phyloP scores from a whole-genome alignment of 2,888 invertebrate genomes.

The Oscheius onirici region DNA sequence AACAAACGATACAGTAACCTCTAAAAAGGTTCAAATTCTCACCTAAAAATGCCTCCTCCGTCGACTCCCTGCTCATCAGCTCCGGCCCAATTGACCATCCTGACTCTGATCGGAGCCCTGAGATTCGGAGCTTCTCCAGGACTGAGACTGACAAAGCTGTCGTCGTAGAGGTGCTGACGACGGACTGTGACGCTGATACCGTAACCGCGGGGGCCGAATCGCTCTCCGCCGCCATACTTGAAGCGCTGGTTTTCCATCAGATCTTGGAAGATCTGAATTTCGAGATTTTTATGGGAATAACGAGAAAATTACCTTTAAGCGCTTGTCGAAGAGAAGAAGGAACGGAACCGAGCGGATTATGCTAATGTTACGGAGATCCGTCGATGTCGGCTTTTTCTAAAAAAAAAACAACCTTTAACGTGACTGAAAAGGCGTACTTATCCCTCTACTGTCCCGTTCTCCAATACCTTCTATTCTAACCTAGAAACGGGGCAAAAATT shows the following conservation, averaged over 20 bases:
- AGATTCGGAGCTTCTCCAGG: conserved; percentile 82
- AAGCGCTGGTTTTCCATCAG: conserved; percentile 77
- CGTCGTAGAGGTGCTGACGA: conserved; percentile 94
- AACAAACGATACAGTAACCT: too few relatives aligned
- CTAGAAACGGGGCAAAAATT: too few relatives aligned
- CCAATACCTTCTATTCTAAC: too few relatives aligned
- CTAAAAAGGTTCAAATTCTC: too few relatives aligned
- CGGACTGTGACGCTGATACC: conserved; percentile 63
- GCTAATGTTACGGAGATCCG: conserved; percentile 83
- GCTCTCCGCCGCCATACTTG: conserved; percentile 75
- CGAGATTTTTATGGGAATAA: not conserved
- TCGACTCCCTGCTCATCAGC: conserved; percentile 95
- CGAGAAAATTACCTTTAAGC: conserved; percentile 75
- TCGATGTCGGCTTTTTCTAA: conserved; percentile 75
- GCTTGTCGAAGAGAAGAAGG: conserved; percentile 88
- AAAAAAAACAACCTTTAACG: too few relatives aligned
- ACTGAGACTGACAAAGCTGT: conserved; percentile 92
- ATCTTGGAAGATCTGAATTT: conserved; percentile 72
- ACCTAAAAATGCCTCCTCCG: conserved; percentile 91
- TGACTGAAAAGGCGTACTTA: too few relatives aligned
- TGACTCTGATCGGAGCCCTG: conserved; percentile 82
- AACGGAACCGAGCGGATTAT: conserved; percentile 92
- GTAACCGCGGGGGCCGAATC: conserved; percentile 34
- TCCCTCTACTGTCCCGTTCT: too few relatives aligned
- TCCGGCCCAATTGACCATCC: conserved; percentile 83